Evolutionary conservation across 2,797 vertebrate species (phyloP).

Genomic region (Fundulus diaphanus): DNA sequence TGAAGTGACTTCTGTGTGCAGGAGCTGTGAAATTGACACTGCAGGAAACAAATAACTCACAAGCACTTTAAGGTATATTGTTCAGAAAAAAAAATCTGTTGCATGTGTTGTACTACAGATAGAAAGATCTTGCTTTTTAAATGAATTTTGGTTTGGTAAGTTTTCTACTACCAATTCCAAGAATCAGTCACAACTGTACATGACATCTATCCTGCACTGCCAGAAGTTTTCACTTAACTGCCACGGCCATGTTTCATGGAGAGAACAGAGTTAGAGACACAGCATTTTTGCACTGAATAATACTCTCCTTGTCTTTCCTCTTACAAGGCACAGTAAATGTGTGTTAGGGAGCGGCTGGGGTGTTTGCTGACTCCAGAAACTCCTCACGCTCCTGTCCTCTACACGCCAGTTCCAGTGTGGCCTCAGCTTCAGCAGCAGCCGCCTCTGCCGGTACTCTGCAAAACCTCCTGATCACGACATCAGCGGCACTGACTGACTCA

Average conservation of each 20-base stretch:
- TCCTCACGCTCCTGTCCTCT: conserved; percentile 8
- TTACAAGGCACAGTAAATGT: not conserved
- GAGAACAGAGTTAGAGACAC: too few species aligned
- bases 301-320: too few species aligned
- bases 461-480: conserved; percentile 46
- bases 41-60: not conserved
- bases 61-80: not conserved
- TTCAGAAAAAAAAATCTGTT: not conserved
- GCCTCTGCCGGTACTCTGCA: conserved; percentile 4
- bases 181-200: too few species aligned
- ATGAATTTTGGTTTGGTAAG: not conserved
- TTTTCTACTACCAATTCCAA: not conserved
- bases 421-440: not conserved
- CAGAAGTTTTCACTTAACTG: too few species aligned
- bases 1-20: not conserved
- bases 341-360: conserved; percentile 8
- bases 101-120: not conserved
- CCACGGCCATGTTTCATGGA: too few species aligned
- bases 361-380: conserved; percentile 28
- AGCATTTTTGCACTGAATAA: too few species aligned
- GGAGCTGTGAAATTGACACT: not conserved
- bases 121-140: not conserved
- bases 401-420: conserved; percentile 12
- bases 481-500: conserved; percentile 41
- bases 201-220: not conserved